Conservation (phyloP, 1,140 invertebrate species). For the Solen grandis region DNA sequence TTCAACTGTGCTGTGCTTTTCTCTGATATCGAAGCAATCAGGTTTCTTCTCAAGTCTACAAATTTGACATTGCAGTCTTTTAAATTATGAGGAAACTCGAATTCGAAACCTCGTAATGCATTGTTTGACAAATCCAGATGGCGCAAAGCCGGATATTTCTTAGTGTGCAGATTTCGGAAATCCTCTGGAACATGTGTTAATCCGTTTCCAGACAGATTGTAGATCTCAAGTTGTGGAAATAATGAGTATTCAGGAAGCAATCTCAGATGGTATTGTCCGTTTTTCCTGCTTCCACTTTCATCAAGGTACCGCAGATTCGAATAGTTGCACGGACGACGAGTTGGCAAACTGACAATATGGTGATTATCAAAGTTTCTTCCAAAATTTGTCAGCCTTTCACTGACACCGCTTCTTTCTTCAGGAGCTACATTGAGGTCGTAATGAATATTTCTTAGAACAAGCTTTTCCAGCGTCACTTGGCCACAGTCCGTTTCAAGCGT, state of each 20-base stretch:
- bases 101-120: constrained; percentile 29
- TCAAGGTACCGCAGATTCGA: constrained; percentile 32
- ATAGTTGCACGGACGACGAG: constrained; percentile 34
- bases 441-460: constrained; percentile 26
- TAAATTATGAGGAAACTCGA: constrained; percentile 35
- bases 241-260: constrained; percentile 38
- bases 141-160: constrained; percentile 29
- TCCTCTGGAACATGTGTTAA: constrained; percentile 22
- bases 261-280: constrained; percentile 45
- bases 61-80: constrained; percentile 23
- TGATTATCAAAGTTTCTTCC: not conserved
- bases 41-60: constrained; percentile 25
- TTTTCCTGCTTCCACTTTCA: constrained; percentile 52
- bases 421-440: constrained; percentile 42
- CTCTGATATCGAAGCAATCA: not conserved
- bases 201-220: constrained; percentile 48
- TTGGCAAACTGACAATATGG: not conserved
- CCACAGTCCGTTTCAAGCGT: constrained; percentile 36
- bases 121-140: constrained; percentile 49
- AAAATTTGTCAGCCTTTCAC: not conserved
- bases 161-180: constrained; percentile 41
- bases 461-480: constrained; percentile 30
- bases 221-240: constrained; percentile 41
- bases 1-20: constrained; percentile 14
- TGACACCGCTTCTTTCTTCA: constrained; percentile 39